Base-by-base conservation (phyloP, 2,113 vertebrate genomes). In the Potamarius usumacintae region DNA sequence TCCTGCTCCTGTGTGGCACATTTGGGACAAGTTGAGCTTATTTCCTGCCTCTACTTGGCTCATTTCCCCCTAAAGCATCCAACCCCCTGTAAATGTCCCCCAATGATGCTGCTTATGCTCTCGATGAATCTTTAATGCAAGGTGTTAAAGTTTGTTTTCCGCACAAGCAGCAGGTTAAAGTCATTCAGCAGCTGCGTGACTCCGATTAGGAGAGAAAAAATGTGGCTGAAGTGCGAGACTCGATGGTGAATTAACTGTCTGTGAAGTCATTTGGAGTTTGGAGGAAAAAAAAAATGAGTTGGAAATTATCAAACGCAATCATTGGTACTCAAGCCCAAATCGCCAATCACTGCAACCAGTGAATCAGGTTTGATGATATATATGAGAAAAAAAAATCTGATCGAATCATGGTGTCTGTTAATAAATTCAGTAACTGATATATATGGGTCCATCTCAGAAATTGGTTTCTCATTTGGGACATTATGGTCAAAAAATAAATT, bases 41-140 rank as follows among this genome's bases (percentile, higher is more conserved):
- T 74, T 81, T 65, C 4, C 63, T 84, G 57, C 12, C 63, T 82
- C n/a, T 67, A 50, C 67, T 77, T 25, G 58, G n/a, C 27, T 88
- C 79, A 82, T 53, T 86, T 81, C 60, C 53, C 85, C 34, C 14
- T 22, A 20, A 85, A 77, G 48, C 76, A 87, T 67, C 17, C 71
- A 22, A 65, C 27, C 52, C 57, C 25, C 79, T 78, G 63, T 67
- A 78, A 62, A 83, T 67, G 60, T 83, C 27, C 30, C 79, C 34
- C 84, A 65, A 77, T 52, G 80, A 27, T 7, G n/a, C 80, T 71
- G 20, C 50, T 34, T 20, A 83, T 65, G 78, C 34, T 86, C 48
- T 27, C 62, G 9, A 85, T 85, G 83, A 82, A 88, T 82, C 67
- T 85, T 88, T 86, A 85, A 82, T 86, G 22, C 57, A 27, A 30